Base-by-base conservation (phyloP, 2,113 vertebrate genomes). In the Mungos mungo region DNA sequence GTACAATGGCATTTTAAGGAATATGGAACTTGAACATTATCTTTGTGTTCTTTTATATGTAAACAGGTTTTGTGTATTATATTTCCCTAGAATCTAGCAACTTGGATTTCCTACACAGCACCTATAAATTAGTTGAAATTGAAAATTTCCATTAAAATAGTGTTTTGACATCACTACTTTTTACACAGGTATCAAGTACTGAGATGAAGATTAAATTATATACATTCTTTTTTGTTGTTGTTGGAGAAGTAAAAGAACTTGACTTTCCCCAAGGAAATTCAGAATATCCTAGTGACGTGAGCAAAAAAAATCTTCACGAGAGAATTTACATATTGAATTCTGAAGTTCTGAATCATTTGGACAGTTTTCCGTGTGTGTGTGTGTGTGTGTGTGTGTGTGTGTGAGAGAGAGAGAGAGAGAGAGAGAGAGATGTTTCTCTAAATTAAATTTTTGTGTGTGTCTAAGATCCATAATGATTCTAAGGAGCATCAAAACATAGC, bases 371-470 rank as follows among this genome's bases (percentile, higher is more conserved):
- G 25, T 9, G 2, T 27, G 5, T 33, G 31, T 65, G 14, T 85
- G 27, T 38, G 2, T 45, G 2, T 52, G 5, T 33, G 31, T 65
- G 2, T 52, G 5, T 33, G 31, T 65, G 5, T 33, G 31, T 54
- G 31, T 47, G 2, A 35, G 4, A 3, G 45, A 10, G 8, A 47
- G 45, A 47, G 45, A 47, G 45, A 47, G 45, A 47, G 45, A 47
- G 45, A 47, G 45, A 47, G 45, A 47, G 45, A 47, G 45, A 47
- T 50, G 50, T 63, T 8, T 2, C 31, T 87, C 35, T 4, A 84
- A 72, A 80, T 54, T 66, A 84, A 84, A 68, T 83, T 69, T 97
- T 96, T 33, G 94, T 97, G 15, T 85, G 50, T 87, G 33, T 74
- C 25, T 81, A 88, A 69, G 65, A 91, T 80, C 27, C 38, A 25